These are phyloP conservation scores for Phyllostomus hastatus DNA, from an alignment of 2,113 vertebrate species.

Conservation along the genomic window DNA sequence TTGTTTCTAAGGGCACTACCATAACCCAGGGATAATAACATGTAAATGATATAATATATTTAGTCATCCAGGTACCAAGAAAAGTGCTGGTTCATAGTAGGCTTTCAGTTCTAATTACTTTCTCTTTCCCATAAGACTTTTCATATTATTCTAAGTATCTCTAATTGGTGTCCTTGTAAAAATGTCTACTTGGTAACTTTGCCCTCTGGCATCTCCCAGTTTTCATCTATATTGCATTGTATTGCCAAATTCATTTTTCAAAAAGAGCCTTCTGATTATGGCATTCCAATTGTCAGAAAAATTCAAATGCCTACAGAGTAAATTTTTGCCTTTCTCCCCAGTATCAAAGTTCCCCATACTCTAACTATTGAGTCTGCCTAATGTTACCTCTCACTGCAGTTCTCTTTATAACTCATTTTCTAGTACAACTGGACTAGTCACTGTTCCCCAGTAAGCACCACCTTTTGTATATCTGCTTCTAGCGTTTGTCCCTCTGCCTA, in stretches of 20 bases:
- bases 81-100: background rate
- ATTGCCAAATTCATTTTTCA: conserved; percentile 23
- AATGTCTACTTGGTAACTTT: background rate
- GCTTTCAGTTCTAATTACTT: background rate
- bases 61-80: background rate
- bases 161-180: background rate
- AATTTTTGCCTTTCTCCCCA: background rate
- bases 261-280: background rate
- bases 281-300: background rate
- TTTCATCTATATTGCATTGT: background rate
- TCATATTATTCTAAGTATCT: background rate
- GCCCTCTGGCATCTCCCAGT: background rate
- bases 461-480: background rate
- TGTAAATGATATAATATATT: background rate
- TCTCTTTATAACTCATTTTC: background rate
- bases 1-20: background rate
- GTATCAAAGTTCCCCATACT: background rate
- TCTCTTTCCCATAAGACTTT: background rate
- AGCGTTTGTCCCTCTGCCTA: background rate
- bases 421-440: background rate
- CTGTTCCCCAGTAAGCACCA: background rate
- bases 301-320: background rate
- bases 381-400: background rate
- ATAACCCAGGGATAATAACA: background rate
- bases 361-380: background rate